Conservation (phyloP, 2,113 vertebrate genomes). For the Platichthys flesus region DNA sequence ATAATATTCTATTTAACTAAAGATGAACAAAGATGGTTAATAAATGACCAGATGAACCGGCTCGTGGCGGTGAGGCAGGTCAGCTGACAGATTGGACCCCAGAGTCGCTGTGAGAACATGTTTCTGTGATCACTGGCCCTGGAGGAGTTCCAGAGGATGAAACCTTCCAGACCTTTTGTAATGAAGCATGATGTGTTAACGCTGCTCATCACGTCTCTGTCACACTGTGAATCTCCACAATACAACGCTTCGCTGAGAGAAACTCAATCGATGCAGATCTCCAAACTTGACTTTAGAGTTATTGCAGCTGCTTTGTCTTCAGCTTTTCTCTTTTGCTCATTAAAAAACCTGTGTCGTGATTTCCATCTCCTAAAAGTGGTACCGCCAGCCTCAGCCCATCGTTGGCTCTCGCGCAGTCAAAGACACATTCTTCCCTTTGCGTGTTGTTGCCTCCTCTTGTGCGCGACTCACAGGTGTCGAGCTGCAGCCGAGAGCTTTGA, state of each 20-base stretch:
- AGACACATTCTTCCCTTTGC: not conserved
- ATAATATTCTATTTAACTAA: not conserved
- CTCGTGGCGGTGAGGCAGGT: slow-evolving; percentile 8
- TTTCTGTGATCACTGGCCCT: slow-evolving; percentile 35
- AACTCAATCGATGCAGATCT: not conserved
- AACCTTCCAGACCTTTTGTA: not conserved
- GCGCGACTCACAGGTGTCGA: not conserved
- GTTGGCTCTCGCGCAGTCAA: not conserved
- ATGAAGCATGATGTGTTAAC: slow-evolving; percentile 4
- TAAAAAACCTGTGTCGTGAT: not conserved
- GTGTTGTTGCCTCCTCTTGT: slow-evolving; percentile 7
- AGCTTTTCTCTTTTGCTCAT: not conserved
- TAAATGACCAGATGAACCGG: slow-evolving; percentile 10
- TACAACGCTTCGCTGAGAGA: not conserved
- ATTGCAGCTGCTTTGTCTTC: not conserved
- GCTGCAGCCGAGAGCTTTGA: slow-evolving; percentile 55
- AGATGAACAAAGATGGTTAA: slow-evolving; percentile 13
- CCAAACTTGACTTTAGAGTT: not conserved
- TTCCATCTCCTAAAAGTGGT: not conserved
- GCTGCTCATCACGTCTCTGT: not conserved
- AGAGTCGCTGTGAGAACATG: slow-evolving; percentile 3
- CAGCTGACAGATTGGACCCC: slow-evolving; percentile 35
- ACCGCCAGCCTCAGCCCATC: not conserved
- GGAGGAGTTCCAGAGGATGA: not conserved
- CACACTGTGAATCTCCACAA: not conserved